Evolutionary conservation across 2,113 vertebrate species (phyloP).

Genomic region (Porphyrio hochstetteri): DNA sequence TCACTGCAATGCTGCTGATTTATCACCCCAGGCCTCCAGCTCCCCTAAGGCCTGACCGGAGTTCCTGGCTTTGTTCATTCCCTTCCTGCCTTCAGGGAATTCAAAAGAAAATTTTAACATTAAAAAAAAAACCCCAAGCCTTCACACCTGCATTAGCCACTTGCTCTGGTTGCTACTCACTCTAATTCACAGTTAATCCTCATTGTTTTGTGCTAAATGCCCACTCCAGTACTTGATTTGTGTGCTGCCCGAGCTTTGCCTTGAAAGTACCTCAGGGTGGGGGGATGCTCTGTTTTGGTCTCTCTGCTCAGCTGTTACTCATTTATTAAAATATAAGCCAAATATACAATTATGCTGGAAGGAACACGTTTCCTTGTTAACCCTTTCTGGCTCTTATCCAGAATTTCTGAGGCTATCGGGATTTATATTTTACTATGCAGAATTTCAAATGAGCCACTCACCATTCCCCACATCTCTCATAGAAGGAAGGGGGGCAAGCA

Average conservation of each 20-base stretch:
- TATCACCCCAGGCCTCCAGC: neutral
- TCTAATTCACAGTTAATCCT: neutral
- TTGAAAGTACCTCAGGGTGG: neutral
- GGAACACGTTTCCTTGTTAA: constrained; percentile 18
- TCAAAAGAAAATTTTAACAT: neutral
- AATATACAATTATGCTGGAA: constrained; percentile 2
- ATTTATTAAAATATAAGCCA: constrained; percentile 56
- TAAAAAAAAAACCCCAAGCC: neutral
- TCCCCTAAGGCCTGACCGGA: neutral
- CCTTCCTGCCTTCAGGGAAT: neutral
- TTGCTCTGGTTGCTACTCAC: neutral
- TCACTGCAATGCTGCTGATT: neutral
- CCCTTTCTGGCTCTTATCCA: neutral
- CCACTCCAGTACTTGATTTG: neutral
- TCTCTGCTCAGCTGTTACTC: constrained; percentile 57
- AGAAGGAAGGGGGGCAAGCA: neutral
- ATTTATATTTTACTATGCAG: neutral
- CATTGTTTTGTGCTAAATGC: neutral
- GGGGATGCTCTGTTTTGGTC: neutral
- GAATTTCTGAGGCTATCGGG: neutral
- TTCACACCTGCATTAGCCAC: neutral
- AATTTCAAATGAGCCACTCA: neutral
- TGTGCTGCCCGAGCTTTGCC: neutral
- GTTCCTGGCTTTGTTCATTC: neutral
- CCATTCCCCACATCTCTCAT: neutral